Percentiles rank a stretch among this genome's conserved stretches.
phyloP scores from a whole-genome alignment of 2,797 vertebrate species.

The Hylomyscus alleni region DNA sequence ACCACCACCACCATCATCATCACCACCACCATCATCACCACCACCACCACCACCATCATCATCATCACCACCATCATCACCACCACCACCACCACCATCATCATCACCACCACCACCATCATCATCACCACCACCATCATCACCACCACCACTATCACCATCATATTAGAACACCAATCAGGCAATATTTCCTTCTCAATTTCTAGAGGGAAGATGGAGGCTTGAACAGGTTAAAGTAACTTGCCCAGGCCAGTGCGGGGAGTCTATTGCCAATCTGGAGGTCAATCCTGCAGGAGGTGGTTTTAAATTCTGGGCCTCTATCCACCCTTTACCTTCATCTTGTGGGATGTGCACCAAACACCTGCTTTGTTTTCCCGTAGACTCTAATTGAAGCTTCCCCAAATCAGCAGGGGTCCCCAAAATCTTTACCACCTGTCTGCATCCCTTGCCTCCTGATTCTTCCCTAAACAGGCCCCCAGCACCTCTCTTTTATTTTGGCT shows the following conservation, averaged over 20 bases:
- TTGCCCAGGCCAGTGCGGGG: neutral
- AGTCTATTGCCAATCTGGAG: neutral
- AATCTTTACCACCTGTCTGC: too few species aligned
- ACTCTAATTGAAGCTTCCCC: neutral
- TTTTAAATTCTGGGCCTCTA: neutral
- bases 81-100: rapidly evolving
- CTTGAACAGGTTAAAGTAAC: neutral
- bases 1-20: neutral
- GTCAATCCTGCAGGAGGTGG: neutral
- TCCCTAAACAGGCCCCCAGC: neutral
- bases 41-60: neutral
- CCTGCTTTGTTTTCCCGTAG: neutral
- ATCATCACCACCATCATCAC: neutral
- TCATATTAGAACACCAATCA: neutral
- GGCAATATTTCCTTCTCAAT: neutral
- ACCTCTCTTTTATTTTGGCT: neutral
- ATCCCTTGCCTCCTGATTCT: neutral
- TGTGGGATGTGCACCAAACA: neutral
- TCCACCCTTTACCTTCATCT: neutral
- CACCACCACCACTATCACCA: neutral
- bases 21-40: neutral
- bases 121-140: rapidly evolving
- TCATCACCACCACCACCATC: rapidly evolving
- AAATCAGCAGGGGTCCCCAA: neutral
- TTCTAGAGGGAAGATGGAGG: neutral